phyloP scores from a whole-genome alignment of 2,797 vertebrate species.

The Pseudochirops cupreus region DNA sequence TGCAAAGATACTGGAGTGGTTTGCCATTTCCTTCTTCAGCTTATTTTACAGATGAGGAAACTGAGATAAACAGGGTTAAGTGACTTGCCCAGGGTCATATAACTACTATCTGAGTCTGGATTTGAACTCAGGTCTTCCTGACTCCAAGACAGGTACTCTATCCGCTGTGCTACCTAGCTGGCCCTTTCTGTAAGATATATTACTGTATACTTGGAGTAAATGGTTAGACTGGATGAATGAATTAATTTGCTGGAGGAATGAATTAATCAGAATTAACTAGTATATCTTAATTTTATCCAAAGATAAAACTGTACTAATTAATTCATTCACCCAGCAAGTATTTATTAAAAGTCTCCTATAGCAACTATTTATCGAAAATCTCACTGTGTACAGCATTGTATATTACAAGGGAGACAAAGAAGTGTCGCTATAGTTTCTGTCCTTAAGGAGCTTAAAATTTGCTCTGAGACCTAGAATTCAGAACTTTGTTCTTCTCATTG shows the following conservation, averaged over 20 bases:
- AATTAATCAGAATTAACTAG: no score
- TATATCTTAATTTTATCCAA: neutral
- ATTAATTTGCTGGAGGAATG: no score
- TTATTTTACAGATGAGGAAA: neutral
- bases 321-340: constrained; percentile 44
- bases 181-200: constrained; percentile 25
- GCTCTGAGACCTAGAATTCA: neutral
- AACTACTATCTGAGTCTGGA: neutral
- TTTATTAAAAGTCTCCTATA: constrained; percentile 15
- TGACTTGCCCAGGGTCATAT: neutral
- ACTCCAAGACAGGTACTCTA: neutral
- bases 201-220: neutral
- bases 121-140: constrained; percentile 9
- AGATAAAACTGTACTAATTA: constrained; percentile 39
- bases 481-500: neutral
- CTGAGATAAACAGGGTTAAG: neutral
- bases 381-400: neutral
- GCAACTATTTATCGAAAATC: neutral
- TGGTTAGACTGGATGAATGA: neutral
- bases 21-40: neutral
- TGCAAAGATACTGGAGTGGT: neutral
- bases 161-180: neutral
- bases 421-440: neutral
- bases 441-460: neutral
- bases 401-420: neutral